Evolutionary conservation across 2,888 invertebrate genomes (phyloP), one percentile per base, ranked within the genome.

Genomic region (Nemoura dubitans): DNA sequence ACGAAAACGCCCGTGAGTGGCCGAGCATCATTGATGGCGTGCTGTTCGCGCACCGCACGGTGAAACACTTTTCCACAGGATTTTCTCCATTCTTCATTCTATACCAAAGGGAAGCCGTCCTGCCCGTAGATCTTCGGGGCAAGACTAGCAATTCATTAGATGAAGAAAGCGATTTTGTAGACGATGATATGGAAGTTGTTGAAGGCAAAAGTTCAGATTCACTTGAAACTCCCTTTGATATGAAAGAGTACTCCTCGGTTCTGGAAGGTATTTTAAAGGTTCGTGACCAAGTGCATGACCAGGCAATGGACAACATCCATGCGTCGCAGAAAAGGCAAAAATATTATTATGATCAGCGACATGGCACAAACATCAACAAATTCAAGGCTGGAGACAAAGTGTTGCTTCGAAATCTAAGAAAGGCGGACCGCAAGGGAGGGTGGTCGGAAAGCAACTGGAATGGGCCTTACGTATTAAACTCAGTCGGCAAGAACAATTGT

Each of bases 81-180:
- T 87, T 36, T 59, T 87, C 84, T 25, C 87, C 87, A 80, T 87
- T 87, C 81, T 88, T 43, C 83, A 21, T 87, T 42, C 59, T 88
- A 25, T 87, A 87, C 83, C 86, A 86, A 36, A 78, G 86, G 14
- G 85, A 88, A 76, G 86, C 88, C 27, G 43, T 87, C 26, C 87
- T 88, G 27, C 88, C 88, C 28, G 59, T 88, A 21, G 87, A 88
- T 83, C 78, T 78, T 78, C 29, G 27, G 78, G n/a, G 78, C 78
- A 26, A 78, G 27, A 87, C 78, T 83, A 76, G 30, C 30, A 59
- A 59, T 59, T 59, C 59, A 59, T 59, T 59, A 59, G 16, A 59
- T 21, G 42, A 76, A 77, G 77, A 85, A 76, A 76, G 78, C 80
- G 36, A 83, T 85, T 59, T 59, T 59, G 59, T 59, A 1, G 80